These are phyloP conservation scores for Schizothorax lantsangensis DNA, from an alignment of 2,797 vertebrate genomes.

Conservation along the genomic window DNA sequence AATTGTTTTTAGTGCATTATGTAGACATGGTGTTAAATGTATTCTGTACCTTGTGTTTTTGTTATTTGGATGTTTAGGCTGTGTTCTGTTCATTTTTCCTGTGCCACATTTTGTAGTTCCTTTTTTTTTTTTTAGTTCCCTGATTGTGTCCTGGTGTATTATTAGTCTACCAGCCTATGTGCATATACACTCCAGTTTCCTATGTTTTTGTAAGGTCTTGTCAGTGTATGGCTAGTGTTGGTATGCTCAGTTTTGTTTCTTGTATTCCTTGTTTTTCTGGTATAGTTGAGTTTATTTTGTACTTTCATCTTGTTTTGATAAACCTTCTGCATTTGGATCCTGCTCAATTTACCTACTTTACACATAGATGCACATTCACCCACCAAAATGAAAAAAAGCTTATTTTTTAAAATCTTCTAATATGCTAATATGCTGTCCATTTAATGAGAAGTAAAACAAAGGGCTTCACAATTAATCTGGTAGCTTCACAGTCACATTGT, in stretches of 20 bases:
- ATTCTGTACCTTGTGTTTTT: background rate
- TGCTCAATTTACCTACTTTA: too few relatives aligned
- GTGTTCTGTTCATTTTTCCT: background rate
- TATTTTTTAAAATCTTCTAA: background rate
- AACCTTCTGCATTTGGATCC: background rate
- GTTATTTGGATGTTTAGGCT: too few relatives aligned
- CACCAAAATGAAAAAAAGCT: background rate
- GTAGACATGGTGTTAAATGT: background rate
- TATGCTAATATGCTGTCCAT: background rate
- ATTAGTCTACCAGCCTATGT: background rate
- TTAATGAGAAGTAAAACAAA: slow-evolving; percentile 6
- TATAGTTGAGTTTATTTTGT: too few relatives aligned
- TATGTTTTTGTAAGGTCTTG: too few relatives aligned
- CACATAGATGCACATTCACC: background rate
- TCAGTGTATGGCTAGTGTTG: background rate
- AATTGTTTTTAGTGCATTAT: slow-evolving; percentile 26
- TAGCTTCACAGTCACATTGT: background rate
- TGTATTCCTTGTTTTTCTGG: too few relatives aligned
- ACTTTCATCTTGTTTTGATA: too few relatives aligned
- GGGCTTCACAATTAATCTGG: background rate
- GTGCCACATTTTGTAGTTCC: too few relatives aligned
- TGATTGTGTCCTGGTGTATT: background rate
- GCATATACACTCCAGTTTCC: too few relatives aligned
- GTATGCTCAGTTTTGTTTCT: background rate
- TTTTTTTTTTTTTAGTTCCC: too few relatives aligned